phyloP scores from a whole-genome alignment of 2,888 invertebrate species.

The Aporophyla nigra region DNA sequence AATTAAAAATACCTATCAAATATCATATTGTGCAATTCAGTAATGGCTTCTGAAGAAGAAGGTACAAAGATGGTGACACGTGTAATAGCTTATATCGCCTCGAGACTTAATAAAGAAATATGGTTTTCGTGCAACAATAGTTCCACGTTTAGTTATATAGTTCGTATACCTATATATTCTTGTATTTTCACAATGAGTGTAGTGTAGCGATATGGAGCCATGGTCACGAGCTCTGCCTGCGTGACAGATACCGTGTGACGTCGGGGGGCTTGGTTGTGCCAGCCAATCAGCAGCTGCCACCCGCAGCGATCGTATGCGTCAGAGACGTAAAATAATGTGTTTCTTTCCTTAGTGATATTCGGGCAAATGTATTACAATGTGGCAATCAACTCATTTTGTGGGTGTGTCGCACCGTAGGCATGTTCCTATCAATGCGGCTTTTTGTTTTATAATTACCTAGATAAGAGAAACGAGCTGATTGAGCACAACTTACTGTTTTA shows the following conservation, averaged over 20 bases:
- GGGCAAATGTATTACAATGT: conserved; percentile 54
- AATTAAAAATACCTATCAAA: not conserved
- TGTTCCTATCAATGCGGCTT: conserved; percentile 7
- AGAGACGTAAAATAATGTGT: conserved; percentile 56
- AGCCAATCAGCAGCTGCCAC: conserved; percentile 73
- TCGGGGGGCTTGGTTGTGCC: conserved; percentile 82
- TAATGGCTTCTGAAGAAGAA: conserved; percentile 21
- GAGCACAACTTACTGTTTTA: conserved; percentile 14
- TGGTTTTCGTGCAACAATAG: conserved; percentile 46
- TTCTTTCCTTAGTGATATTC: conserved; percentile 56
- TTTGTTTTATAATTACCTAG: conserved; percentile 31
- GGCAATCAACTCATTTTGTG: conserved; percentile 42
- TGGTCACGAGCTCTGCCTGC: conserved; percentile 75
- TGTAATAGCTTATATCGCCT: conserved; percentile 21
- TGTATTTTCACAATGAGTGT: conserved; percentile 61
- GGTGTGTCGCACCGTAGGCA: conserved; percentile 42
- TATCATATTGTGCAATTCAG: conserved; percentile 8
- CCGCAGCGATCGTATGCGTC: conserved; percentile 61
- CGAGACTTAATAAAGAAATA: conserved; percentile 27
- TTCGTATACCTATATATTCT: conserved; percentile 16
- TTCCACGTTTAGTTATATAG: conserved; percentile 12
- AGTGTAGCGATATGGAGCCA: conserved; percentile 64
- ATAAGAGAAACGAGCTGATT: conserved; percentile 30
- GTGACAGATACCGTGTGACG: conserved; percentile 77
- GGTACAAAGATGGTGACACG: conserved; percentile 25